Evolutionary conservation across 2,113 vertebrate genomes (phyloP), one percentile per base, ranked within the genome.

Genomic region (Macquaria australasica): DNA sequence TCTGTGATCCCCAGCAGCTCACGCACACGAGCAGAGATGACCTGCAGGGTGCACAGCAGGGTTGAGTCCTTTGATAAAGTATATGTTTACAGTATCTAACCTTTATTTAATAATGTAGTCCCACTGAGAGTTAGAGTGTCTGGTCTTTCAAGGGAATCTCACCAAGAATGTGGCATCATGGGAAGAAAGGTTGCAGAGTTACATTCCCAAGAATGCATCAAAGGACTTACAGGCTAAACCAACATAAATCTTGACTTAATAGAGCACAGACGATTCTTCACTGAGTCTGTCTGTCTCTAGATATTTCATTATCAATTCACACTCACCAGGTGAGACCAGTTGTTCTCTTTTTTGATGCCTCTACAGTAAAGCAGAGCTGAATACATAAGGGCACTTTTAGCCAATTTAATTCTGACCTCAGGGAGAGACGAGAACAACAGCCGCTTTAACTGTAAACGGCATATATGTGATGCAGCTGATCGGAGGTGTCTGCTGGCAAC

Each of bases 1-100:
- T 98, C 96, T 59, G 95, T 93, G 84, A 95, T 95, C 31, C 94
- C 94, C 86, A 99, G 95, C 59, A 98, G 90, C 51, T 96, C 89
- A 5, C 93, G 94, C 6, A 97, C 94, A 0, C 90, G 92, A 18
- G 1, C 87, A 71, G 96, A 96, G 92, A 99, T 97, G 55, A 86
- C 93, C 98, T 99, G 95, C 81, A 23, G 91, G 73, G 77, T 0
- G 23, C 83, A 91, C 87, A 45, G 89, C 84, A 15, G 73, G 82
- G 31, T 55, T 55, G n/a, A 85, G 64, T 39, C 51, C 71, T 89
- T 87, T 90, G 81, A 81, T 85, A 39, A 79, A 53, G 50, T 37
- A 21, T 28, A 77, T 88, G 68, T 90, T 89, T 81, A 83, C 73
- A 75, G 50, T 9, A 21, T 59, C 53, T 39, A 73, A 84, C 73